phyloP scores from a whole-genome alignment of 2,888 invertebrate species.

The Linhomoeus sp. region DNA sequence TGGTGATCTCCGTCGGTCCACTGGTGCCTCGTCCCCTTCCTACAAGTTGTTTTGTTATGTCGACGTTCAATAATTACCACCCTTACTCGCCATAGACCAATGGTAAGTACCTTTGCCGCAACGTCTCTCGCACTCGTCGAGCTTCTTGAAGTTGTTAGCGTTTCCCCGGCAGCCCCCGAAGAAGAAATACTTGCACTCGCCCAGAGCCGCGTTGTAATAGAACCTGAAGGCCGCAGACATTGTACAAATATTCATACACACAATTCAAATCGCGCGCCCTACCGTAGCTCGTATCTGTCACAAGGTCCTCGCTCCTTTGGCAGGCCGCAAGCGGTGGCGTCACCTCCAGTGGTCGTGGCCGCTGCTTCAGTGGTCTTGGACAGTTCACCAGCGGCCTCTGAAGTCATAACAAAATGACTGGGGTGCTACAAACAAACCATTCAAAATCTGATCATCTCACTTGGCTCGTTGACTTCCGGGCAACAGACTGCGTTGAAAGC shows the following conservation, averaged over 20 bases:
- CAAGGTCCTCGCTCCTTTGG: slow-evolving; percentile 25
- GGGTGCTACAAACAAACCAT: too few relatives aligned
- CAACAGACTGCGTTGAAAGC: slow-evolving; percentile 20
- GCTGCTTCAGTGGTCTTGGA: background rate
- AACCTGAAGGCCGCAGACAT: slow-evolving; percentile 5
- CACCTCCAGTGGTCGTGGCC: background rate
- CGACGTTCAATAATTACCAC: too few relatives aligned
- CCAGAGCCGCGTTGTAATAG: slow-evolving; percentile 14
- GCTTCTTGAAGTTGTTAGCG: slow-evolving; percentile 20
- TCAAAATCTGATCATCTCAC: background rate
- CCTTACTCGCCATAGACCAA: too few relatives aligned
- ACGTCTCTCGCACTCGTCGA: slow-evolving; percentile 4
- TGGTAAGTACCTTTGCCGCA: slow-evolving; percentile 1
- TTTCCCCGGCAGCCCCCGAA: slow-evolving; percentile 26
- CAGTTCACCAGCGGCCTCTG: slow-evolving; percentile 4
- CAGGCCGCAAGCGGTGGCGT: background rate
- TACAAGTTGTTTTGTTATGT: too few relatives aligned
- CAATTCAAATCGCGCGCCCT: background rate
- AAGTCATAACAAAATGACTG: background rate
- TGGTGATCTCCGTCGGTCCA: too few relatives aligned
- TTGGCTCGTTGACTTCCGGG: slow-evolving; percentile 9
- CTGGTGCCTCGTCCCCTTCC: too few relatives aligned
- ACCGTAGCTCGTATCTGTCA: slow-evolving; percentile 22
- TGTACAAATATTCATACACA: too few relatives aligned
- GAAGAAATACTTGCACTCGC: slow-evolving; percentile 27